Evolutionary conservation across 2,797 vertebrate species (phyloP).

Genomic region (Denticeps clupeoides): DNA sequence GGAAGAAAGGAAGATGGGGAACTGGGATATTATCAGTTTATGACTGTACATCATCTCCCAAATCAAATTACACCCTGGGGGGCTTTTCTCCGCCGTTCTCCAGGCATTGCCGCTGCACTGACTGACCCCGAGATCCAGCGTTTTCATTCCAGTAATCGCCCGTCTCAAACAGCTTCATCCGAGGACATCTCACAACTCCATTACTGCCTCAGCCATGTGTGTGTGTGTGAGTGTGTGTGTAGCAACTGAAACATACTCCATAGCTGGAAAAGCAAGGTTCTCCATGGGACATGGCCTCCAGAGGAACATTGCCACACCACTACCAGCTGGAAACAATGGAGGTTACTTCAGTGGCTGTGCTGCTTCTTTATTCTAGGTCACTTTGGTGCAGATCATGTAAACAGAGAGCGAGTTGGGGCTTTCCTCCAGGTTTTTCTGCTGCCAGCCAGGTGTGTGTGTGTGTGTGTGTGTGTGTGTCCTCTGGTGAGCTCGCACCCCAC

Average conservation of each 20-base stretch:
- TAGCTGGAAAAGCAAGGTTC: too few relatives aligned
- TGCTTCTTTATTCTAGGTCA: too few relatives aligned
- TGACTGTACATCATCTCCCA: slow-evolving; percentile 29
- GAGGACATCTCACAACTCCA: slow-evolving; percentile 24
- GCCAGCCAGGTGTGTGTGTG: too few relatives aligned
- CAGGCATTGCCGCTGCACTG: not conserved
- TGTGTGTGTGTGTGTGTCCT: not conserved
- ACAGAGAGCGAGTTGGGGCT: not conserved
- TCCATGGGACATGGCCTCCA: too few relatives aligned
- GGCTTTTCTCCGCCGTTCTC: slow-evolving; percentile 13
- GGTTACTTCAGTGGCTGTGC: too few relatives aligned
- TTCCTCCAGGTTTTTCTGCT: not conserved
- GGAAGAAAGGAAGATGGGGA: slow-evolving; percentile 9
- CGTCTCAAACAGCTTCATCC: slow-evolving; percentile 18
- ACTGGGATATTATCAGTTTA: slow-evolving; percentile 27
- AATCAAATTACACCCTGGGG: slow-evolving; percentile 28
- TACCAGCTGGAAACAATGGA: too few relatives aligned
- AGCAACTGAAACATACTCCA: too few relatives aligned
- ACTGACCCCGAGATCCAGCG: slow-evolving; percentile 15
- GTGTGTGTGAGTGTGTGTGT: not conserved
- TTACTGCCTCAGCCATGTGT: slow-evolving; percentile 8
- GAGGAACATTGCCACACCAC: too few relatives aligned
- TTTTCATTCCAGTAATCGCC: slow-evolving; percentile 31
- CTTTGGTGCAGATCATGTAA: too few relatives aligned
- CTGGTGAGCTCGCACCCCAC: not conserved